These are phyloP conservation scores for Ranitomeya imitator DNA, from an alignment of 2,113 vertebrate species.

Conservation along the genomic window DNA sequence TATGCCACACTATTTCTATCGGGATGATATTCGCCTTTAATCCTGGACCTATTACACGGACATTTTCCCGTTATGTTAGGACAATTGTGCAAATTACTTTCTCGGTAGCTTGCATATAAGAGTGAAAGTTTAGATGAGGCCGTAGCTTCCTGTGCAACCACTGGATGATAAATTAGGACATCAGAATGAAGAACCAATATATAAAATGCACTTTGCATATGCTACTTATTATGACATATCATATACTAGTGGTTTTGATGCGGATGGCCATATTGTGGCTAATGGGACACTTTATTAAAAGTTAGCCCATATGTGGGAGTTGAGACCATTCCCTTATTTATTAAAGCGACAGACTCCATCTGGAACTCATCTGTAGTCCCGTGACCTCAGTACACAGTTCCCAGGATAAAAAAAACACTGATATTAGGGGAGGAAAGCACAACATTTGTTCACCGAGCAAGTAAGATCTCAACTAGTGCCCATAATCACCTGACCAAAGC, in stretches of 20 bases:
- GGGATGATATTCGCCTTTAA: too few species aligned
- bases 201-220: neutral
- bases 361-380: constrained; percentile 40
- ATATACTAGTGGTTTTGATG: neutral
- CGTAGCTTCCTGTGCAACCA: neutral
- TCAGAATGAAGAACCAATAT: neutral
- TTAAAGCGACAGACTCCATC: constrained; percentile 44
- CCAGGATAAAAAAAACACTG: constrained; percentile 42
- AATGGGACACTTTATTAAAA: constrained; percentile 3
- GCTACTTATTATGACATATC: neutral
- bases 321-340: constrained; percentile 32
- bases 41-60: too few species aligned
- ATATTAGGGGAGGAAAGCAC: neutral
- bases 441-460: constrained; percentile 14
- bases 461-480: neutral
- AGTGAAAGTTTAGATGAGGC: neutral
- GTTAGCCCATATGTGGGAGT: neutral
- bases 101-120: neutral
- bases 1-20: too few species aligned
- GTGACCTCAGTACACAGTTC: constrained; percentile 38
- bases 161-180: too few species aligned
- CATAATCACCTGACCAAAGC: neutral
- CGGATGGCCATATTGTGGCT: neutral
- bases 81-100: neutral
- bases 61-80: neutral